Evolutionary conservation across 2,888 invertebrate species (phyloP), one percentile per base, ranked within the genome.

Genomic region (Trissolcus japonicus): DNA sequence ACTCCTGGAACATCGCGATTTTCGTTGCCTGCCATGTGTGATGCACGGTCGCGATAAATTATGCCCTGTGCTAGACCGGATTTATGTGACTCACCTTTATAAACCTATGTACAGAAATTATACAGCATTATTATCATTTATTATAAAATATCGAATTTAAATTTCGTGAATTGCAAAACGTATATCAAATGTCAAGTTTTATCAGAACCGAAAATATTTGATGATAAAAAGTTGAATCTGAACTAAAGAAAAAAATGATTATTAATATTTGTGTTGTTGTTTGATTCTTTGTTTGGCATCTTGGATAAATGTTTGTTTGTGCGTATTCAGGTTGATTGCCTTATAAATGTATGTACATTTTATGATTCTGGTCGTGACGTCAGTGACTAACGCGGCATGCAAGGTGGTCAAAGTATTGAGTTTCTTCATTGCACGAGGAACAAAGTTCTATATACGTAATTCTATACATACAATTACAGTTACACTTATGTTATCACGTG

Each of bases 401-500:
- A 82, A 82, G 82, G 82, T 82, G 82, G 81, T 77, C 80, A 76
- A 71, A 80, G 82, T 83, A 75, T 84, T 80, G 77, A 79, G 80
- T 84, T 83, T 81, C 83, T 71, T 78, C 75, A 75, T 71, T 80
- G 74, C 77, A 74, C 75, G 59, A 67, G 66, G 68, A 74, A 78
- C 73, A 76, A 74, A 80, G 65, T 76, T 74, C 60, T 68, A 69
- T 78, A 76, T 63, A 78, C 67, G 76, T 71, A 75, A 65, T 61
- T 67, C 76, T 72, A 72, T 72, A 63, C 73, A 11, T 79, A 78
- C 76, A 77, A 75, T 77, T 73, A 69, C 73, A 77, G 76, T 76
- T 78, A 73, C 72, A 65, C 72, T 68, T 57, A 72, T 72, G 75
- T 77, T 77, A 75, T 73, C 76, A 76, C 67, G 71, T 67, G 66